Conservation (phyloP, 2,888 invertebrate genomes). For the Dexiosoma caninum region DNA sequence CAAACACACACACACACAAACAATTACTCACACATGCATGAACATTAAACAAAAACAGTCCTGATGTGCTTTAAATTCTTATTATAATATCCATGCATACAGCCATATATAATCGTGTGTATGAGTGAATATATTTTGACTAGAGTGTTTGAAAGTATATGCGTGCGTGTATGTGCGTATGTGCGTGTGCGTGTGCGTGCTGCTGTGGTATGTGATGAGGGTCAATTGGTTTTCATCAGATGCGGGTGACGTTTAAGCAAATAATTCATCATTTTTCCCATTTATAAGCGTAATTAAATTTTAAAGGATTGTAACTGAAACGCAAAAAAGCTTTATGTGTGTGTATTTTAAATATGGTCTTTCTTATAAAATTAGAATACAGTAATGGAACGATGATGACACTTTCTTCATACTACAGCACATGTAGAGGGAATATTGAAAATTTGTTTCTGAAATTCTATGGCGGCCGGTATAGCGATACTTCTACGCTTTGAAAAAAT, state of each 20-base stretch:
- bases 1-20: background rate
- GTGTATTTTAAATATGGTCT: no score
- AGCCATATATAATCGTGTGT: constrained; percentile 5
- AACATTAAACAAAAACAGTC: constrained; percentile 4
- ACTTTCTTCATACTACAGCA: no score
- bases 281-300: constrained; percentile 42
- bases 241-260: constrained; percentile 59
- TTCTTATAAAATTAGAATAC: no score
- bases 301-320: no score
- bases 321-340: no score
- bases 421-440: no score
- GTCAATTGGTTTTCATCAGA: constrained; percentile 58
- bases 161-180: constrained; percentile 36
- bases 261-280: constrained; percentile 22
- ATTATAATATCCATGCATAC: no score
- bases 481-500: no score
- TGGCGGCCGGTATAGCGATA: no score
- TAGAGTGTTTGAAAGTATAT: constrained; percentile 8
- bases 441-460: no score
- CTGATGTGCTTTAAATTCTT: constrained; percentile 17
- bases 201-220: constrained; percentile 52
- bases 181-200: constrained; percentile 12
- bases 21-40: constrained; percentile 1
- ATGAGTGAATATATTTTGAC: background rate
- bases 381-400: no score